phyloP scores from a whole-genome alignment of 1,140 invertebrate genomes.

The Araneus ventricosus region DNA sequence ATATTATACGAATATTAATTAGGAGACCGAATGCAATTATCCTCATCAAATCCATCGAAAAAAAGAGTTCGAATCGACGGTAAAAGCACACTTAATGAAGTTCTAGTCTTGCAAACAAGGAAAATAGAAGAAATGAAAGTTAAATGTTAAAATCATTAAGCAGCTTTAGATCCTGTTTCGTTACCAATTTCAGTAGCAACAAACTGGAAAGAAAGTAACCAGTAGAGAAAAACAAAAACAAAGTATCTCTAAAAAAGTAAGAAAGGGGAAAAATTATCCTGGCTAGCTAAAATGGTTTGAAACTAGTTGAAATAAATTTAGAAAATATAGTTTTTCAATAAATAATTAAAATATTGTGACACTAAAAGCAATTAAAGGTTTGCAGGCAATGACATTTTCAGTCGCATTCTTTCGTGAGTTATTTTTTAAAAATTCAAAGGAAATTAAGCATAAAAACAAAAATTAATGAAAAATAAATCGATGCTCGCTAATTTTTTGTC shows the following conservation, averaged over 20 bases:
- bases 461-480: too few relatives aligned
- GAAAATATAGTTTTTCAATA: background rate
- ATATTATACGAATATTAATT: slow-evolving; percentile 4
- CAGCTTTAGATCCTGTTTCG: background rate
- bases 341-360: background rate
- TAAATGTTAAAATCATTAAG: background rate
- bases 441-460: too few relatives aligned
- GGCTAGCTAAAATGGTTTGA: background rate
- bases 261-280: background rate
- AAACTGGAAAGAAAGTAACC: background rate
- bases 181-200: background rate
- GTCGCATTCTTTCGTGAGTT: too few relatives aligned
- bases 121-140: background rate
- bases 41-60: background rate
- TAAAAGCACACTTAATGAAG: background rate
- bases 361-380: too few relatives aligned
- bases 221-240: background rate
- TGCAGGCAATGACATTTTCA: too few relatives aligned
- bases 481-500: too few relatives aligned
- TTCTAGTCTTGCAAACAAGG: background rate
- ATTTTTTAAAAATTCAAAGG: too few relatives aligned
- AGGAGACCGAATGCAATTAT: background rate
- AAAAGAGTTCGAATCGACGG: background rate
- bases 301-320: background rate
- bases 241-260: background rate